phyloP scores from a whole-genome alignment of 2,113 vertebrate species.

The Chascanopsetta lugubris region DNA sequence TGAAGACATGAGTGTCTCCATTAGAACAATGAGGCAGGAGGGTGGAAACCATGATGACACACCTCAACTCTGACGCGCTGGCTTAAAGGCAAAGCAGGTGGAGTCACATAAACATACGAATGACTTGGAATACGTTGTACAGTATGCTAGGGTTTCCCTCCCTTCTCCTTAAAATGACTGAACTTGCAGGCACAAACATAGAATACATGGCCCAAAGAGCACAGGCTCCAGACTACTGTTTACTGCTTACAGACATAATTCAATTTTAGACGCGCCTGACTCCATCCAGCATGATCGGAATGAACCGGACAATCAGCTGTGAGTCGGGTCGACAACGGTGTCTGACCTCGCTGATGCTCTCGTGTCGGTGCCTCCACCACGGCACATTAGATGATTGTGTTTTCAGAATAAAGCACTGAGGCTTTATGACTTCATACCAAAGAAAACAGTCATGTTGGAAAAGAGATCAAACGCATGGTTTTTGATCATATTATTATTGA shows the following conservation, averaged over 20 bases:
- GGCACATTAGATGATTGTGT: background rate
- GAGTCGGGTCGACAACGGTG: background rate
- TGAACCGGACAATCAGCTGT: background rate
- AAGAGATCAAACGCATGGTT: background rate
- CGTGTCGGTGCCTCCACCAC: background rate
- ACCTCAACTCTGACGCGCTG: background rate
- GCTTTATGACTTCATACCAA: background rate
- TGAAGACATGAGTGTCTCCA: background rate
- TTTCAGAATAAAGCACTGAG: background rate
- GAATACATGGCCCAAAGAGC: no score
- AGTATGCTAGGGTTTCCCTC: no score
- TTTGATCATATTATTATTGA: no score
- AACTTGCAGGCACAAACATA: no score
- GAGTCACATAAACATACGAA: no score
- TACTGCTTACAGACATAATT: no score
- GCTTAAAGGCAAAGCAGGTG: no score
- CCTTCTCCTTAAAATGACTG: no score
- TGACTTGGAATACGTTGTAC: no score
- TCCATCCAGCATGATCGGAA: background rate
- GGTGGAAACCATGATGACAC: background rate
- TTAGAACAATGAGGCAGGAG: no score
- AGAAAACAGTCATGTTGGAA: background rate
- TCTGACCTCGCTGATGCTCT: background rate
- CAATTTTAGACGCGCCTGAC: no score
- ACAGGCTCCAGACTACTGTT: no score